Conservation (phyloP, 2,888 invertebrate genomes). For the Habroteleia sp. region DNA sequence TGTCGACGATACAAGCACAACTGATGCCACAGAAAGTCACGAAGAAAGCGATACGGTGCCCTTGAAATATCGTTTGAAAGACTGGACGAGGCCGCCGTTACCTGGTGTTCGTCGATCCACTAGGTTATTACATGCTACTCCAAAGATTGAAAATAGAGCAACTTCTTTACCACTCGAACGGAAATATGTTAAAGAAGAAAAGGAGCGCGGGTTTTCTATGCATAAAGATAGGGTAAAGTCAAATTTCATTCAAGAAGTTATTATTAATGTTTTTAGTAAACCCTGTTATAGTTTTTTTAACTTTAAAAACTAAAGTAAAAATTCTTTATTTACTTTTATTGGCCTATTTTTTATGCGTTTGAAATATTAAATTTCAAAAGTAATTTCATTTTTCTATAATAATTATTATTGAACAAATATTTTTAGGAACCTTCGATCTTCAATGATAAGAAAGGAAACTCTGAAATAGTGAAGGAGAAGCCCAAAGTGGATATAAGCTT, state of each 20-base stretch:
- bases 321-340: too few relatives aligned
- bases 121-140: conserved; percentile 67
- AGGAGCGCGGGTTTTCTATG: conserved; percentile 75
- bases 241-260: background rate
- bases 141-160: conserved; percentile 74
- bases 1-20: conserved; percentile 64
- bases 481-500: conserved; percentile 71
- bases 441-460: conserved; percentile 14
- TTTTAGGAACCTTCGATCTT: conserved; percentile 6
- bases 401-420: too few relatives aligned
- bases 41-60: conserved; percentile 67
- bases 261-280: conserved; percentile 2
- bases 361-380: too few relatives aligned
- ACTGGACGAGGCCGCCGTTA: conserved; percentile 64
- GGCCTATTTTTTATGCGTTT: too few relatives aligned
- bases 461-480: conserved; percentile 53
- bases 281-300: background rate
- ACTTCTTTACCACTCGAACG: conserved; percentile 76
- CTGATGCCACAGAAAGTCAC: conserved; percentile 65
- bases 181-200: conserved; percentile 66
- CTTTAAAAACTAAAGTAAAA: too few relatives aligned
- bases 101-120: conserved; percentile 74
- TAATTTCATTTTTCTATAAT: too few relatives aligned
- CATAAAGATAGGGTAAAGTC: conserved; percentile 73
- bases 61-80: conserved; percentile 70